Evolutionary conservation across 2,888 invertebrate species (phyloP).

Genomic region (Lasioglossum lativentre): DNA sequence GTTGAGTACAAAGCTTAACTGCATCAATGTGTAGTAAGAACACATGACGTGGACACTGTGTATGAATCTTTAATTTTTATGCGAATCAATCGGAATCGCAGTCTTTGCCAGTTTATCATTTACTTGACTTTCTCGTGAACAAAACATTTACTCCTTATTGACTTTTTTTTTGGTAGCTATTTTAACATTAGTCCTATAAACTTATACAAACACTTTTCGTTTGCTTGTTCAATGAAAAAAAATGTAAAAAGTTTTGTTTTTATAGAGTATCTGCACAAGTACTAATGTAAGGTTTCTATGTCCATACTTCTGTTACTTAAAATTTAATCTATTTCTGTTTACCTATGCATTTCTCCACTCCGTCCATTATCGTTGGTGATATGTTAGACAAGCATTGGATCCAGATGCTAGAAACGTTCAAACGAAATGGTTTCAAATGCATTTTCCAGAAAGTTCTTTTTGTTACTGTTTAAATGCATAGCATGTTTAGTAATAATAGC

Average conservation of each 20-base stretch:
- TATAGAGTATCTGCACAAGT: conserved; percentile 45
- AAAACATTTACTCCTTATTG: not conserved
- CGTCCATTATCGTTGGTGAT: conserved; percentile 69
- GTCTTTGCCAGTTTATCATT: conserved; percentile 30
- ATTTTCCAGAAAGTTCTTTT: conserved; percentile 36
- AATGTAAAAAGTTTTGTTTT: conserved; percentile 43
- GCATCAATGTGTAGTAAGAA: conserved; percentile 43
- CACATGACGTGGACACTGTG: conserved; percentile 46
- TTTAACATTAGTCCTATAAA: conserved; percentile 26
- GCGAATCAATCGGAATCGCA: conserved; percentile 28
- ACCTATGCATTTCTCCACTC: conserved; percentile 67
- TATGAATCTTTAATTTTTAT: conserved; percentile 48
- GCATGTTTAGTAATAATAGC: conserved; percentile 32
- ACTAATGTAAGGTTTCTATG: conserved; percentile 63
- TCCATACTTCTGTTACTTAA: conserved; percentile 26
- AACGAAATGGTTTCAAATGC: conserved; percentile 15
- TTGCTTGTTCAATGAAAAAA: conserved; percentile 11
- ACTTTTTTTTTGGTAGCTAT: conserved; percentile 21
- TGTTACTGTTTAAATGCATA: conserved; percentile 33
- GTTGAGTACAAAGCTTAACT: conserved; percentile 71
- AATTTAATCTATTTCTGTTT: conserved; percentile 44
- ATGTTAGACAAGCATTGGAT: conserved; percentile 65
- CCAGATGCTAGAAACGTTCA: conserved; percentile 51
- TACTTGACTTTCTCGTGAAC: conserved; percentile 36
- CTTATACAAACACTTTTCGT: conserved; percentile 13